These are phyloP conservation scores for Sebastes ruberrimus DNA, from an alignment of 2,797 vertebrate species.

Conservation along the genomic window DNA sequence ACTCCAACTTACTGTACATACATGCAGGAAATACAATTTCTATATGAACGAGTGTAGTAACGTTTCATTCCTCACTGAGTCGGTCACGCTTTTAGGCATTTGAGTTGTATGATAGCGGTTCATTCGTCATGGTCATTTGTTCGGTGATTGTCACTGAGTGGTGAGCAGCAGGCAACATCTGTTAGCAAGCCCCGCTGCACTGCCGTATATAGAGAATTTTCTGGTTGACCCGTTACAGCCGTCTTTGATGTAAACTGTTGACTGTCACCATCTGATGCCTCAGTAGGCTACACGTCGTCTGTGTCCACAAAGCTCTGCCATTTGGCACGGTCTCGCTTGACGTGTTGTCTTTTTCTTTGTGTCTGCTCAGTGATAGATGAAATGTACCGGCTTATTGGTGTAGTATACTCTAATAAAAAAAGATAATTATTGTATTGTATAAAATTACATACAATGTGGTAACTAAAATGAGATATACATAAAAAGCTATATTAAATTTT, in stretches of 20 bases:
- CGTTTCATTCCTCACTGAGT: neutral
- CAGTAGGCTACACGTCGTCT: neutral
- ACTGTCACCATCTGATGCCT: conserved; percentile 1
- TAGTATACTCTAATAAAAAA: neutral
- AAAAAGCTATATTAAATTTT: neutral
- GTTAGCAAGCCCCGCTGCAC: neutral
- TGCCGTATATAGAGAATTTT: conserved; percentile 8
- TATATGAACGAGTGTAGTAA: neutral
- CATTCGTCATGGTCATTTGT: conserved; percentile 17
- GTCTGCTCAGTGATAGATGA: neutral
- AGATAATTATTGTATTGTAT: neutral
- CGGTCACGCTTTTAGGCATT: neutral
- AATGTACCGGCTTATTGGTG: neutral
- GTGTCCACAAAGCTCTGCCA: neutral
- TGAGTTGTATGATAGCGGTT: neutral
- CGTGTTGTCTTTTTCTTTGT: neutral
- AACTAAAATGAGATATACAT: neutral
- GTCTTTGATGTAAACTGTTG: conserved; percentile 6
- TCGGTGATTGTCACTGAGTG: conserved; percentile 21
- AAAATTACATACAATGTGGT: no score
- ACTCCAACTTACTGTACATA: neutral
- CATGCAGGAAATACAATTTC: neutral
- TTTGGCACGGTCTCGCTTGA: neutral
- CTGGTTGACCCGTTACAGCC: conserved; percentile 21
- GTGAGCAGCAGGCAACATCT: conserved; percentile 1